Conservation (phyloP, 2,797 vertebrate genomes). For the Tinamus major region DNA sequence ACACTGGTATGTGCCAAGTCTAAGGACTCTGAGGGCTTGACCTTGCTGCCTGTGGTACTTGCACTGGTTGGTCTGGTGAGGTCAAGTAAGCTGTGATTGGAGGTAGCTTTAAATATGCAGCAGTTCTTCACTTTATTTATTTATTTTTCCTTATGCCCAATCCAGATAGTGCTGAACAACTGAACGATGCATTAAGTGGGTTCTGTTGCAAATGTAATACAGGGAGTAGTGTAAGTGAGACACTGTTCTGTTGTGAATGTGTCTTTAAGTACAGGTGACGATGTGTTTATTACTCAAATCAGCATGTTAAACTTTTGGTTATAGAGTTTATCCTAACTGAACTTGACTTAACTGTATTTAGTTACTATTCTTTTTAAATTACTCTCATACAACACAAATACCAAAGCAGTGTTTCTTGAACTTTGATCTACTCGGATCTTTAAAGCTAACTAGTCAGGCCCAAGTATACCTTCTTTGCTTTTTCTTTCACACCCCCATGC, state of each 20-base stretch:
- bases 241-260: neutral
- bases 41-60: neutral
- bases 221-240: neutral
- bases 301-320: neutral
- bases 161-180: neutral
- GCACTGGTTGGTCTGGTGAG: neutral
- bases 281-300: neutral
- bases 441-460: neutral
- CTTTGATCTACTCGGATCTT: neutral
- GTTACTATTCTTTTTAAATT: neutral
- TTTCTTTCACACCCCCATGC: too few relatives aligned
- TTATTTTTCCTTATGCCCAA: neutral
- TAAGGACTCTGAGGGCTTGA: neutral
- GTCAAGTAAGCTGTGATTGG: neutral
- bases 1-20: neutral
- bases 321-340: neutral
- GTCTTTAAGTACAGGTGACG: neutral
- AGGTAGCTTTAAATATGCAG: neutral
- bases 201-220: neutral
- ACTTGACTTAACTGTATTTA: neutral
- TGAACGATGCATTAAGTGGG: neutral
- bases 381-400: neutral
- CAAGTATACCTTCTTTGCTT: neutral
- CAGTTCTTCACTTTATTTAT: neutral
- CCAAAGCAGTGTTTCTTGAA: neutral